Base-by-base conservation (phyloP, 2,113 vertebrate species). In the Strix aluco region DNA sequence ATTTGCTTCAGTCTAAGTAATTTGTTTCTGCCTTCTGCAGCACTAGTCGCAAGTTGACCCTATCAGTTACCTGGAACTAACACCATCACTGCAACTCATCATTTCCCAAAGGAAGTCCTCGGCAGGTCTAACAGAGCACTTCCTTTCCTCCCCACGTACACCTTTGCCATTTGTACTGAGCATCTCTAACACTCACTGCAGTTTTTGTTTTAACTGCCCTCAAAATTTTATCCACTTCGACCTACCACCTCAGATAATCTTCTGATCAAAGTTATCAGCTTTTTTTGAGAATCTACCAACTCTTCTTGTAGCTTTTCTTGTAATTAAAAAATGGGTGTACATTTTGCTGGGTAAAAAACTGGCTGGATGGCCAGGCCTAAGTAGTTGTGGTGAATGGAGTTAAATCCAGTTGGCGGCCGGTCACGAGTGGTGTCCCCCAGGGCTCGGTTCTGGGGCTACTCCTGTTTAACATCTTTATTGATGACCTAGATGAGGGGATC, bases 91-190 rank as follows among this genome's bases (percentile, higher is more conserved):
- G 51, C 12, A 70, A 29, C 17, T 70, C 4, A 2, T 23, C 17
- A 47, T 63, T 91, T 70, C 58, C 44, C 32, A 70, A 57, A 83
- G 42, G 67, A 70, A 90, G 46, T 55, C 18, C 14, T 75, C 0
- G 0, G 10, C 36, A 73, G 13, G 27, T 47, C 19, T 75, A 80
- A 75, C 15, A 80, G 9, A 26, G 11, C 6, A 40, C 14, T 59
- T 55, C 0, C 0, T 73, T 94, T 87, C 54, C 38, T 90, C 17
- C 59, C 29, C 25, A 67, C 0, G 0, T 40, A 71, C 52, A n/a
- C 30, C 22, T 49, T 61, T 22, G 19, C 25, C 16, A 8, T 29
- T 66, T 80, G 14, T 58, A 62, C 51, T 40, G 55, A 81, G 12
- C 23, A 58, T 15, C 75, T 59, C 54, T 72, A 27, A 40, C 34